A percentile compares a stretch with the other conserved stretches of the same genome.
Conservation (phyloP, 2,888 invertebrate species). For the Tribolium freemani region DNA sequence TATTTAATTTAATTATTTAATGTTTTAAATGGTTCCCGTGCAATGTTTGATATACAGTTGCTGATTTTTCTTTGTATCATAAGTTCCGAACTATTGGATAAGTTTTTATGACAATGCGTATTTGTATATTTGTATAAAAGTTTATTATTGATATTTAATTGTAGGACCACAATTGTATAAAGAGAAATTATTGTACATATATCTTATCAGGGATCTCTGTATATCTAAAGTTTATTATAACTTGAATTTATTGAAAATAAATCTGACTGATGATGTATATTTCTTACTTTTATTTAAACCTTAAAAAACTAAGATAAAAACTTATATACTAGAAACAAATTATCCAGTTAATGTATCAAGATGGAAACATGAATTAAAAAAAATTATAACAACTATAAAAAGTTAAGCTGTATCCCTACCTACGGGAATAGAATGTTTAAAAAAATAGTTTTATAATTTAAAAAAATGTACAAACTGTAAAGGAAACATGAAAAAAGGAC, state of each 20-base stretch:
- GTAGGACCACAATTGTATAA: conserved; percentile 47
- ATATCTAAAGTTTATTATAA: conserved; percentile 61
- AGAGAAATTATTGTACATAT: conserved; percentile 57
- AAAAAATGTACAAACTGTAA: neutral
- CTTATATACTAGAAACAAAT: too few species aligned
- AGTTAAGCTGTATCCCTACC: too few species aligned
- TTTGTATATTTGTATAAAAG: conserved; percentile 42
- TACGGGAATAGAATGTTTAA: too few species aligned
- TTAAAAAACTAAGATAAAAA: neutral
- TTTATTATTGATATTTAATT: conserved; percentile 43
- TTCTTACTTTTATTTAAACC: neutral
- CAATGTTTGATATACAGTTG: conserved; percentile 30
- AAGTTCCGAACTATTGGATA: conserved; percentile 10
- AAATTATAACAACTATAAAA: too few species aligned
- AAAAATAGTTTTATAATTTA: too few species aligned
- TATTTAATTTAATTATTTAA: conserved; percentile 8
- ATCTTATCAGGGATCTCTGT: conserved; percentile 65
- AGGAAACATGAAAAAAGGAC: too few species aligned
- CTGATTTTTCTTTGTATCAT: conserved; percentile 22
- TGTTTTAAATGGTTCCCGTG: conserved; percentile 31
- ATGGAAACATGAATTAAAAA: too few species aligned
- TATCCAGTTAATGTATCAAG: too few species aligned
- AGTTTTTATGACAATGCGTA: conserved; percentile 22
- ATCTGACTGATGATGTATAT: conserved; percentile 56
- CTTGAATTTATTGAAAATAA: conserved; percentile 56